phyloP scores from a whole-genome alignment of 2,113 vertebrate genomes.

The Pomatostomus ruficeps region DNA sequence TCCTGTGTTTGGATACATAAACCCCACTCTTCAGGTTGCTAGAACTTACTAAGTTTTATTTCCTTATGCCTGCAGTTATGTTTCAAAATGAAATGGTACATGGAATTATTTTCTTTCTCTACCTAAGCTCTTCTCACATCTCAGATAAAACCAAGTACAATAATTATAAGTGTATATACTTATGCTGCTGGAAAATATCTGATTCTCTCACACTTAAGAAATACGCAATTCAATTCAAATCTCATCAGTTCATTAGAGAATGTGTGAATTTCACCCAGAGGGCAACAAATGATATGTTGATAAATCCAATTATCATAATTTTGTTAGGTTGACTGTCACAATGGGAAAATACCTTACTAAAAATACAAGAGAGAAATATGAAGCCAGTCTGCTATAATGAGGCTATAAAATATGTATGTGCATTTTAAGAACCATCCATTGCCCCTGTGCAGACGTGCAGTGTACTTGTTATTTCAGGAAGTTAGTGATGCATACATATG shows the following conservation, averaged over 20 bases:
- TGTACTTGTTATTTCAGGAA: slow-evolving; percentile 13
- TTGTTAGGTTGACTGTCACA: slow-evolving; percentile 32
- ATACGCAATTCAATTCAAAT: slow-evolving; percentile 1
- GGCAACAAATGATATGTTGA: slow-evolving; percentile 23
- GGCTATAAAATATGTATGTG: slow-evolving; percentile 51
- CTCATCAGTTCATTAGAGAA: slow-evolving; percentile 3
- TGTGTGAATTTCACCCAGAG: slow-evolving; percentile 20
- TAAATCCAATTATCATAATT: slow-evolving; percentile 49
- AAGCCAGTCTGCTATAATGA: slow-evolving; percentile 19
- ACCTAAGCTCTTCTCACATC: background rate
- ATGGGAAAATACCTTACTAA: slow-evolving; percentile 26
- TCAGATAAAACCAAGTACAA: background rate
- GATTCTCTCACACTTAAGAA: background rate
- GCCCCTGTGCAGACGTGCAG: background rate
- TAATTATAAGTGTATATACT: background rate
- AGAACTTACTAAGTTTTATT: background rate
- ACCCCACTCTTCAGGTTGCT: background rate
- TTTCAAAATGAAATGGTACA: background rate
- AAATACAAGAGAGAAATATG: slow-evolving; percentile 26
- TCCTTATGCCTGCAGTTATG: background rate
- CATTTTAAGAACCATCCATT: slow-evolving; percentile 28
- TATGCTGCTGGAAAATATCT: background rate
- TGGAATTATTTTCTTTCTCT: background rate
- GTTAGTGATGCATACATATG: slow-evolving; percentile 42
- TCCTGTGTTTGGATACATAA: background rate